Base-by-base conservation (phyloP, 2,888 invertebrate genomes). In the Dioctria linearis region DNA sequence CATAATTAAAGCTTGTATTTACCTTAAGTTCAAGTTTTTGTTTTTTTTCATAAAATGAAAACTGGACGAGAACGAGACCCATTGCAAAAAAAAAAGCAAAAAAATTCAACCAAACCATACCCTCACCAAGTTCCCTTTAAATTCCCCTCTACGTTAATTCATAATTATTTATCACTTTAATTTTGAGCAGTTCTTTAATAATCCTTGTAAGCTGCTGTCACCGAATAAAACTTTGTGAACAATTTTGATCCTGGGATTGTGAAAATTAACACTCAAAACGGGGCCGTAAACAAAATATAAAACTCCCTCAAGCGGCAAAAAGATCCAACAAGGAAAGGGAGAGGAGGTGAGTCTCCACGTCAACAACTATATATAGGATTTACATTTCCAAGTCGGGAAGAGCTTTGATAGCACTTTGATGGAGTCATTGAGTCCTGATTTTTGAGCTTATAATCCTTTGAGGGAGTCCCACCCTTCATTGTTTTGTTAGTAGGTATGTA, bases 401-500 rank as follows among this genome's bases (percentile, higher is more conserved):
- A 25, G 25, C 57, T 57, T 73, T 73, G 51, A 71, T 71, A 54
- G 71, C 37, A n/a, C 37, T 71, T 71, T 71, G 59, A 73, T 73
- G 73, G 42, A 54, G 73, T 40, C 59, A 73, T 73, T 57, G 40
- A 57, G 13, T 57, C 8, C 73, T 73, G 11, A n/a, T 51, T 57
- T 73, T 13, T 42, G 57, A 73, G 73, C 54, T 73, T 13, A 11
- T 73, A 59, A 59, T 57, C 42, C 43, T 59, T 57, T 54, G 11
- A 42, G 40, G n/a, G 73, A 57, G 51, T 67, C 42, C 61, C 54
- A 42, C 57, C 37, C 59, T 40, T 54, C 39, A 73, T 54, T 73
- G 73, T 54, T 25, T 25, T 25, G 25, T 25, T 25, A 25, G 25
- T 25, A 25, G 0, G 25, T 25, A 25, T 25, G 25, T 25, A 25